A percentile compares a stretch with the other conserved stretches of the same genome.
Evolutionary conservation across 2,888 invertebrate genomes (phyloP).

Genomic region (Caenorhabditis imperialis): DNA sequence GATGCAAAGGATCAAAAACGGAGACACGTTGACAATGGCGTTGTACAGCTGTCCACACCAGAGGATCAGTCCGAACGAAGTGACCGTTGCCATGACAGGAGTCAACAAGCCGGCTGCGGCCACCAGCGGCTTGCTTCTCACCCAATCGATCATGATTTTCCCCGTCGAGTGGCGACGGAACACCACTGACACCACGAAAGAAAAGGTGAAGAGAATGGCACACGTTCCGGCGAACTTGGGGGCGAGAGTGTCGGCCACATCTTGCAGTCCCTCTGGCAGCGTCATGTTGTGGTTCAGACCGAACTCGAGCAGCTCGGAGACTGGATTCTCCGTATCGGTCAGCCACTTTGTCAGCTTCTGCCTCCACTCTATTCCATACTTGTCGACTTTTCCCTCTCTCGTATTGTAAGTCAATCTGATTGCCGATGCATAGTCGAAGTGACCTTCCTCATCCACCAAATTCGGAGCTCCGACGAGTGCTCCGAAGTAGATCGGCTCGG

Average conservation of each 20-base stretch:
- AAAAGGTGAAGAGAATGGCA: slow-evolving; percentile 72
- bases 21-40: slow-evolving; percentile 77
- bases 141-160: slow-evolving; percentile 74
- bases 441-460: slow-evolving; percentile 73
- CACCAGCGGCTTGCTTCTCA: slow-evolving; percentile 73
- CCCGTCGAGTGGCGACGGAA: slow-evolving; percentile 67
- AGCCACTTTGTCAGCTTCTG: slow-evolving; percentile 70
- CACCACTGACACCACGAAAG: slow-evolving; percentile 73
- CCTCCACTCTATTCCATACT: slow-evolving; percentile 67
- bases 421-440: slow-evolving; percentile 76
- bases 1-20: slow-evolving; percentile 81
- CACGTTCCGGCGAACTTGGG: slow-evolving; percentile 68
- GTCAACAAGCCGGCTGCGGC: slow-evolving; percentile 73
- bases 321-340: slow-evolving; percentile 69
- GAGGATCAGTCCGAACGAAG: slow-evolving; percentile 74
- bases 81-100: slow-evolving; percentile 73
- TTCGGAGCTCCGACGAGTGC: slow-evolving; percentile 74
- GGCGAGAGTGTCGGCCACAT: slow-evolving; percentile 66
- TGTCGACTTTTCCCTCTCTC: slow-evolving; percentile 68
- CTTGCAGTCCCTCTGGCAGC: slow-evolving; percentile 75
- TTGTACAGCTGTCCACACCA: slow-evolving; percentile 76
- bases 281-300: slow-evolving; percentile 76
- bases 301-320: slow-evolving; percentile 75
- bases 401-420: slow-evolving; percentile 76
- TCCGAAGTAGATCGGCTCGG: slow-evolving; percentile 77